A percentile compares a stretch with the other conserved stretches of the same genome.
Conservation (phyloP, 2,888 invertebrate species). For the Thecophora atra region DNA sequence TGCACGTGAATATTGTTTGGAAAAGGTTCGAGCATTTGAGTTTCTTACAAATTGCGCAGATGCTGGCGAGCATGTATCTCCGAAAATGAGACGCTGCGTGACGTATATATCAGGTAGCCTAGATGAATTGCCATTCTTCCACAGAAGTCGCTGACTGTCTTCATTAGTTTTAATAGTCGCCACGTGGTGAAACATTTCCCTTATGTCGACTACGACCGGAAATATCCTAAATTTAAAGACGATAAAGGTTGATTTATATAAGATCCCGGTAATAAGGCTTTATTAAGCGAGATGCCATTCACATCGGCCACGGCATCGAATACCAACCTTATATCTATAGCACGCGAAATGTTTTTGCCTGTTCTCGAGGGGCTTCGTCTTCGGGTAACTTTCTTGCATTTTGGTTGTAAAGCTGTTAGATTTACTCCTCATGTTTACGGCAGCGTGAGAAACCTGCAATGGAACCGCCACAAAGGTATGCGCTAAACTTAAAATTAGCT, state of each 20-base stretch:
- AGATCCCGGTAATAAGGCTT: neutral
- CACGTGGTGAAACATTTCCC: constrained; percentile 10
- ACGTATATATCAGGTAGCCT: neutral
- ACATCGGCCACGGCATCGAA: constrained; percentile 13
- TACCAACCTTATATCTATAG: neutral
- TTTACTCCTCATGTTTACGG: constrained; percentile 8
- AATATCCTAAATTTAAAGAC: neutral
- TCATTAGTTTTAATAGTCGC: neutral
- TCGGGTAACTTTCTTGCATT: neutral
- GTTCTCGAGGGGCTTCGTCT: neutral
- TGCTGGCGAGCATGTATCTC: neutral
- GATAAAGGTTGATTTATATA: neutral
- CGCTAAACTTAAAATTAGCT: no score
- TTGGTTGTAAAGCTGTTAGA: neutral
- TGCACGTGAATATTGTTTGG: neutral
- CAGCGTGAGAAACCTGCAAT: no score
- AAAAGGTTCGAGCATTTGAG: neutral
- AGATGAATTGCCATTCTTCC: neutral
- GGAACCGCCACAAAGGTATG: no score
- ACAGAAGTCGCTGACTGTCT: neutral
- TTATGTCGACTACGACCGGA: constrained; percentile 1
- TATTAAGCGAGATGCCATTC: constrained; percentile 1
- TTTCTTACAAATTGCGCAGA: constrained; percentile 16
- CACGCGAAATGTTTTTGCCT: neutral
- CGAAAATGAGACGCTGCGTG: constrained; percentile 7